phyloP scores from a whole-genome alignment of 2,888 invertebrate species.

The Macrophya alboannulata region DNA sequence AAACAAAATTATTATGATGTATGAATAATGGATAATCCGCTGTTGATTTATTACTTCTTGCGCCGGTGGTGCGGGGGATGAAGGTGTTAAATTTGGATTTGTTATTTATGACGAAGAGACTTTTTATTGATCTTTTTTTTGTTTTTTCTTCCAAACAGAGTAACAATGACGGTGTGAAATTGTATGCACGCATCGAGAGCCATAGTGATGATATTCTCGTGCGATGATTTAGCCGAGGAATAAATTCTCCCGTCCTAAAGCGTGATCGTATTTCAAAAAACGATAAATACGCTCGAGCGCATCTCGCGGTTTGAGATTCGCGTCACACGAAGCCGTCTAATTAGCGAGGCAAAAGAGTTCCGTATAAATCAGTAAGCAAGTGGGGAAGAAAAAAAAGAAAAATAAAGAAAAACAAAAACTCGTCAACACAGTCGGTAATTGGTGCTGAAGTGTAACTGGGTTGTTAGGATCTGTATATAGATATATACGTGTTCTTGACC shows the following conservation, averaged over 20 bases:
- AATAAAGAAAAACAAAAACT: neutral
- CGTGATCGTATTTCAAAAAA: conserved; percentile 33
- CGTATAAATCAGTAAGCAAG: conserved; percentile 44
- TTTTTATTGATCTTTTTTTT: neutral
- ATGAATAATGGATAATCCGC: neutral
- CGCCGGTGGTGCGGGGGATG: too few relatives aligned
- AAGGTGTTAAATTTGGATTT: neutral
- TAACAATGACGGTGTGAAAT: conserved; percentile 11
- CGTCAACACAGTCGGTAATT: conserved; percentile 24
- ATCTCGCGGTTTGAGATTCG: conserved; percentile 46
- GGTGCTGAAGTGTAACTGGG: neutral
- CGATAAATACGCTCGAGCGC: conserved; percentile 49
- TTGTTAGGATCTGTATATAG: neutral
- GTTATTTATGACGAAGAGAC: neutral
- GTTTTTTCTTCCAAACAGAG: neutral
- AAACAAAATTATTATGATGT: conserved; percentile 75
- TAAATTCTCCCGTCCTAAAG: conserved; percentile 31
- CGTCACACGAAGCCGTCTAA: conserved; percentile 47
- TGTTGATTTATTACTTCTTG: neutral
- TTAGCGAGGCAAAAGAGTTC: conserved; percentile 51
- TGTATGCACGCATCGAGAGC: neutral
- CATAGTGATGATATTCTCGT: neutral
- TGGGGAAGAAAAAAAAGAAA: neutral
- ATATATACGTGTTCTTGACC: conserved; percentile 29
- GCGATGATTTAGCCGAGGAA: conserved; percentile 15